Evolutionary conservation across 2,113 vertebrate species (phyloP), one percentile per base, ranked within the genome.

Genomic region (Chaetodon trifascialis): DNA sequence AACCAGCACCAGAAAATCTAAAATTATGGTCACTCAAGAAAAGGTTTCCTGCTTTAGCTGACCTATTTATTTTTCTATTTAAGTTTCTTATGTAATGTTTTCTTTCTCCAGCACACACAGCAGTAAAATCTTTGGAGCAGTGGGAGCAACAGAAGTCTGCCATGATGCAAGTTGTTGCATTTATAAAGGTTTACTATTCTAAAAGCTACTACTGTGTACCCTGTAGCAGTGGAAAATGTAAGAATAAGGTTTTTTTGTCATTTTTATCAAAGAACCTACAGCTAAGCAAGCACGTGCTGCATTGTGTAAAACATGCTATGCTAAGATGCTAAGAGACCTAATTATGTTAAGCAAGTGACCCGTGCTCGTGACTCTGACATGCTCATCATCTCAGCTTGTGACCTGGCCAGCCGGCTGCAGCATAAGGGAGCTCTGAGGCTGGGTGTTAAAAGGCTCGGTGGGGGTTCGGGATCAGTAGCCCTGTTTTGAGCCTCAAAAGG

Each of bases 11-110:
- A 74, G 14, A 42, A 79, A 78, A 78, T 63, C 40, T 55, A 51
- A 78, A 80, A 78, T 73, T 5, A 69, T 64, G 42, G 80, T 38
- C 79, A 52, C 55, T 84, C 51, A 65, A 82, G 34, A 73, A 19
- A 34, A 30, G 47, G 21, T 75, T 55, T 54, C 0, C 7, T 34
- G 66, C 66, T 78, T 69, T 3, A 68, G 63, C 56, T 85, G 73
- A 69, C 73, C 75, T 76, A 83, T 71, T 38, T 85, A 40, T 82
- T 83, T 66, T 21, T 71, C 38, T 68, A 67, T 74, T 76, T 49
- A 78, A 60, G 23, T 55, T 56, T 68, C 38, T 83, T 75, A 63
- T 79, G 71, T 79, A 77, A 82, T 71, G 19, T 64, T 73, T 62
- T 70, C 34, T 51, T 36, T 76, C 34, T 59, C 40, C 23, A 52